Percentiles rank a stretch among this genome's conserved stretches.
Conservation (phyloP, 2,888 invertebrate genomes). For the Catocala nupta region DNA sequence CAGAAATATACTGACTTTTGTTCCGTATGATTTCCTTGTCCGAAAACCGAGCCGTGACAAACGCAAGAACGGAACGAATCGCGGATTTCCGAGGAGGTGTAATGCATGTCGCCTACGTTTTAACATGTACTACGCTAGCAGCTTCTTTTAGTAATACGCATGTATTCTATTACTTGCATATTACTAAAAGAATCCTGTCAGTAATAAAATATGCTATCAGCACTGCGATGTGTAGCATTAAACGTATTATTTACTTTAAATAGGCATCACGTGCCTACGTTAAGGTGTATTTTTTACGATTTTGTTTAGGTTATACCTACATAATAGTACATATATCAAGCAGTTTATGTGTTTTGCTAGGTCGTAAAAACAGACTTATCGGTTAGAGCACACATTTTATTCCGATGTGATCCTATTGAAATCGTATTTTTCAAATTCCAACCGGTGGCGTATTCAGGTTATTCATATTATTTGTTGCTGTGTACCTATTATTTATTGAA, state of each 20-base stretch:
- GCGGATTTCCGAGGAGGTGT: constrained; percentile 55
- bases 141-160: too few species aligned
- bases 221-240: background rate
- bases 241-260: too few species aligned
- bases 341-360: constrained; percentile 27
- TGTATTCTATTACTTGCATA: too few species aligned
- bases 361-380: constrained; percentile 35
- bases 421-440: constrained; percentile 18
- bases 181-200: too few species aligned
- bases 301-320: constrained; percentile 25
- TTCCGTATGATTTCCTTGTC: constrained; percentile 78
- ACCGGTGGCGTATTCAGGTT: background rate
- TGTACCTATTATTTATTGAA: background rate
- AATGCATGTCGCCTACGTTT: constrained; percentile 14
- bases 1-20: constrained; percentile 85
- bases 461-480: background rate
- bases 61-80: constrained; percentile 45
- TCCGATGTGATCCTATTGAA: constrained; percentile 21
- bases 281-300: background rate
- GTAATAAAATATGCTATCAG: background rate
- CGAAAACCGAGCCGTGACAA: constrained; percentile 62
- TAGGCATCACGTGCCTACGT: too few species aligned
- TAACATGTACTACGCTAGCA: too few species aligned
- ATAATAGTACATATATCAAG: constrained; percentile 14
- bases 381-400: constrained; percentile 25